Conservation (phyloP, 1,140 invertebrate species). For the Drosophila aff. region DNA sequence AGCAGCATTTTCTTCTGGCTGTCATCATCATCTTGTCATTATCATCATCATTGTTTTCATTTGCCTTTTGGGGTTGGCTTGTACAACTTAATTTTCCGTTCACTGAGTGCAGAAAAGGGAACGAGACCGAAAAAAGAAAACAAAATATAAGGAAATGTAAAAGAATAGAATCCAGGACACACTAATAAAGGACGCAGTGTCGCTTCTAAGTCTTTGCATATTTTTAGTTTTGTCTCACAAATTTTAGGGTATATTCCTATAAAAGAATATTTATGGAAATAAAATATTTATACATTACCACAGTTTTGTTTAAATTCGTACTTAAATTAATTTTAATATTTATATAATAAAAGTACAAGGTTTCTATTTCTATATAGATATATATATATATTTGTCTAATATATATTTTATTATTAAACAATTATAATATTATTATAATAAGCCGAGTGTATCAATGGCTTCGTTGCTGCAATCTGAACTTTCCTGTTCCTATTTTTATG, state of each 20-base stretch:
- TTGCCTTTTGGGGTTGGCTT: slow-evolving; percentile 65
- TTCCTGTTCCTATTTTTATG: not conserved
- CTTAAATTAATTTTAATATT: no score
- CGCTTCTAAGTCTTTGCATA: slow-evolving; percentile 21
- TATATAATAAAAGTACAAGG: not conserved
- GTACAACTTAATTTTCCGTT: slow-evolving; percentile 75
- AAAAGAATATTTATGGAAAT: not conserved
- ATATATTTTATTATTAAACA: no score
- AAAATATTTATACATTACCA: no score
- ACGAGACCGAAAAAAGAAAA: slow-evolving; percentile 7
- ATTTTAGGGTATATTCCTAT: not conserved
- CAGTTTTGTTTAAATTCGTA: no score
- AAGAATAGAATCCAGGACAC: slow-evolving; percentile 57
- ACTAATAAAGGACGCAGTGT: slow-evolving; percentile 51
- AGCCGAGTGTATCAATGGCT: not conserved
- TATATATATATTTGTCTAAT: no score
- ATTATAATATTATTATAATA: not conserved
- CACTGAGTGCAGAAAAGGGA: slow-evolving; percentile 34
- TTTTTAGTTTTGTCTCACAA: not conserved
- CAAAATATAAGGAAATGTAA: slow-evolving; percentile 10
- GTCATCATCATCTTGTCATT: slow-evolving; percentile 56
- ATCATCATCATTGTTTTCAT: slow-evolving; percentile 66
- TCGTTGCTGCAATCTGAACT: not conserved
- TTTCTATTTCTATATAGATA: no score
- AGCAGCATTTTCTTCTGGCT: slow-evolving; percentile 70